Conservation (phyloP, 2,888 invertebrate genomes). For the Acanthosepion lycidas region DNA sequence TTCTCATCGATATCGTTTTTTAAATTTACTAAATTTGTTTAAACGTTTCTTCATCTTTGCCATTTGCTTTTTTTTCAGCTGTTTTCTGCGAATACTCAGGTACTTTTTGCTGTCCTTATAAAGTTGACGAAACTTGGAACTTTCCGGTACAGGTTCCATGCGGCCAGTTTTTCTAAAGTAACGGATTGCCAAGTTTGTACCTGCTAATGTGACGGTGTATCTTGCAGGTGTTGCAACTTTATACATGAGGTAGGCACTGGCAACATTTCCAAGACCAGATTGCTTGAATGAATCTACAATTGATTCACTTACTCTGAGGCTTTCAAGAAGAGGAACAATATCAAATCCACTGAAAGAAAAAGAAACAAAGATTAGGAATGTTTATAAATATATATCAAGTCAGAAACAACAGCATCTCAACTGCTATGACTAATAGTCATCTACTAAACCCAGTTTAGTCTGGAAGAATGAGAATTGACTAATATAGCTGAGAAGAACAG, state of each 20-base stretch:
- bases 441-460: no score
- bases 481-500: no score
- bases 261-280: slow-evolving; percentile 89
- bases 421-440: no score
- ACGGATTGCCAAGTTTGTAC: slow-evolving; percentile 89
- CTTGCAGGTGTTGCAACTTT: slow-evolving; percentile 92
- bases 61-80: slow-evolving; percentile 33
- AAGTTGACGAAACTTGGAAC: slow-evolving; percentile 60
- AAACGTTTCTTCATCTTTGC: slow-evolving; percentile 39
- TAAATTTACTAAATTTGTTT: slow-evolving; percentile 11
- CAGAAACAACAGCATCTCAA: no score
- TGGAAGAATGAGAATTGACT: no score
- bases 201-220: slow-evolving; percentile 92
- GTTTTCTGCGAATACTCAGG: slow-evolving; percentile 53
- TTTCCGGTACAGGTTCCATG: slow-evolving; percentile 84
- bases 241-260: slow-evolving; percentile 92
- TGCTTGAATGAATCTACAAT: slow-evolving; percentile 83
- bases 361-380: slow-evolving; percentile 38
- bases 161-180: slow-evolving; percentile 84
- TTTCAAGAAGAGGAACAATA: slow-evolving; percentile 85
- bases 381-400: no score
- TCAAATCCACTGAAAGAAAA: slow-evolving; percentile 87
- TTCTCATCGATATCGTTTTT: slow-evolving; percentile 38
- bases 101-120: slow-evolving; percentile 64
- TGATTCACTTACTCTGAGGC: slow-evolving; percentile 85